Evolutionary conservation across 1,140 invertebrate species (phyloP).

Genomic region (Thaumetopoea pityocampa): DNA sequence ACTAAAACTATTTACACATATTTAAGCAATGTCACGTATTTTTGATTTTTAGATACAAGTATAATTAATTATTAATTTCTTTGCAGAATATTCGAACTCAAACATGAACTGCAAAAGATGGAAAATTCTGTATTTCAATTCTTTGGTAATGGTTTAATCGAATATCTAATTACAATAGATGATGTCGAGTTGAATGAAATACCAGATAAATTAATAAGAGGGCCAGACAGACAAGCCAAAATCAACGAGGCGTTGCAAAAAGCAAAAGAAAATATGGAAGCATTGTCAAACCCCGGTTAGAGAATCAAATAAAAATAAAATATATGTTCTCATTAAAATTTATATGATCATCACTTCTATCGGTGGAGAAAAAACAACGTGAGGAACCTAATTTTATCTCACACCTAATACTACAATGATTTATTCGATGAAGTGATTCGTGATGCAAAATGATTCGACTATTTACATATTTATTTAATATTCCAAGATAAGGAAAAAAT

Average conservation of each 20-base stretch:
- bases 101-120: slow-evolving; percentile 35
- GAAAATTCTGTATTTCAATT: slow-evolving; percentile 35
- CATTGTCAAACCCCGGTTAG: slow-evolving; percentile 4
- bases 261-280: slow-evolving; percentile 27
- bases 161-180: slow-evolving; percentile 28
- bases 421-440: too few relatives aligned
- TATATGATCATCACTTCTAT: too few relatives aligned
- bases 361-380: too few relatives aligned
- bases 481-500: too few relatives aligned
- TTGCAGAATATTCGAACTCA: slow-evolving; percentile 47
- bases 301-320: not conserved
- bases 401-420: too few relatives aligned
- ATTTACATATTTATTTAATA: too few relatives aligned
- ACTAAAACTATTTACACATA: too few relatives aligned
- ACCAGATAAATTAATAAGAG: slow-evolving; percentile 18
- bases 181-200: slow-evolving; percentile 36
- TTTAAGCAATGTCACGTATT: too few relatives aligned
- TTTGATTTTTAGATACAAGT: too few relatives aligned
- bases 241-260: slow-evolving; percentile 28
- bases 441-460: too few relatives aligned
- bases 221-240: slow-evolving; percentile 19
- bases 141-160: slow-evolving; percentile 28
- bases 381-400: too few relatives aligned
- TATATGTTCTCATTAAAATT: too few relatives aligned
- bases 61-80: not conserved